Percentiles rank a stretch among this genome's conserved stretches.
Evolutionary conservation across 1,140 invertebrate species (phyloP).

Genomic region (Leptinotarsa lineolata): DNA sequence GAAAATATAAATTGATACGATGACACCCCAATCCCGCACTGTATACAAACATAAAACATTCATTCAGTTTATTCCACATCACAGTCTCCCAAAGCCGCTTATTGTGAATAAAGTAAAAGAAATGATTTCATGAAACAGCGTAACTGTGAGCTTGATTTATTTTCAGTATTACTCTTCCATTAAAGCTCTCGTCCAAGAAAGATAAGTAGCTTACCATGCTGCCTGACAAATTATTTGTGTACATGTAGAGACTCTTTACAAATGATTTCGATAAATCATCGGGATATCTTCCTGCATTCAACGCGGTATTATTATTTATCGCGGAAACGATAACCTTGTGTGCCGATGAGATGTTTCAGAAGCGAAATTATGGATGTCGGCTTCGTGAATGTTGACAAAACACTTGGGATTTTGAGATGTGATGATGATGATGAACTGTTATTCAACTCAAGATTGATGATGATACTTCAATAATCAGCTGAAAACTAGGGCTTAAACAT

Average conservation of each 20-base stretch:
- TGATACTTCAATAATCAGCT: too few species aligned
- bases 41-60: constrained; percentile 22
- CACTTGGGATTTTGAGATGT: too few species aligned
- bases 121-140: constrained; percentile 22
- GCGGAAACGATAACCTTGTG: constrained; percentile 8
- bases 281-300: constrained; percentile 17
- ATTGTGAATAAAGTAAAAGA: constrained; percentile 24
- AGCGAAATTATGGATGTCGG: too few species aligned
- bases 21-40: background rate
- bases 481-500: accelerated
- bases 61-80: constrained; percentile 17
- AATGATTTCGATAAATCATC: constrained; percentile 25
- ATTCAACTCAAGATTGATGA: too few species aligned
- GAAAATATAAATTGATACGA: constrained; percentile 7
- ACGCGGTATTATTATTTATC: constrained; percentile 21
- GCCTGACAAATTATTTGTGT: constrained; percentile 28
- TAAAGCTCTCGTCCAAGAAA: constrained; percentile 22
- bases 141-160: constrained; percentile 25
- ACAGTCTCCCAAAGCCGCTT: constrained; percentile 18
- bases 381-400: too few species aligned
- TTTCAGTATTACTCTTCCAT: constrained; percentile 24
- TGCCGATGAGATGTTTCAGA: constrained; percentile 5
- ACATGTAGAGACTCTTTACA: constrained; percentile 26
- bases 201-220: constrained; percentile 27
- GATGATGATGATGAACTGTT: too few species aligned